Conservation (phyloP, 2,797 vertebrate genomes). For the Dermochelys coriacea region DNA sequence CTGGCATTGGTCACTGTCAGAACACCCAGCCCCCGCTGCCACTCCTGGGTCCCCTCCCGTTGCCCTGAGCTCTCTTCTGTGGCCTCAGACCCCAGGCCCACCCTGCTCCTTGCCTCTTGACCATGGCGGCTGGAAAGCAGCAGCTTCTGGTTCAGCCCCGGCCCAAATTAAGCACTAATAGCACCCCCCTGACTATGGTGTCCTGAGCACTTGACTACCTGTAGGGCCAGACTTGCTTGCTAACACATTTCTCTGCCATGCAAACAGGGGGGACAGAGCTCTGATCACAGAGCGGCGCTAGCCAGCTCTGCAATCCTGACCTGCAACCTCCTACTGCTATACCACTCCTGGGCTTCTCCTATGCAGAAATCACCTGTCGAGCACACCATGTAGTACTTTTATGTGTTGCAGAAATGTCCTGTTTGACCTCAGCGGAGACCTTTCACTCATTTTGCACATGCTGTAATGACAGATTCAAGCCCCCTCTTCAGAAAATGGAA, state of each 20-base stretch:
- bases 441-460: not conserved
- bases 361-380: not conserved
- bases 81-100: no score
- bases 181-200: no score
- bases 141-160: no score
- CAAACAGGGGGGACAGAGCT: not conserved
- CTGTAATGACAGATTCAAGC: not conserved
- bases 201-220: no score
- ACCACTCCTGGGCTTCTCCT: not conserved
- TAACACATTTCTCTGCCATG: not conserved
- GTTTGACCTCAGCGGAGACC: not conserved
- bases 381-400: not conserved
- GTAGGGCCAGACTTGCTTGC: not conserved
- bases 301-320: not conserved
- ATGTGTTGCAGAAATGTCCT: not conserved
- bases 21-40: no score
- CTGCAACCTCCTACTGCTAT: not conserved
- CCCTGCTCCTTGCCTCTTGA: no score
- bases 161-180: no score
- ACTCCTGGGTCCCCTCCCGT: no score
- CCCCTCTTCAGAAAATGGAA: fast-evolving
- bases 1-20: no score
- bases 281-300: not conserved
- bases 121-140: no score
- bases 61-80: no score